These are phyloP conservation scores for Callithrix jacchus DNA, from an alignment of 2,113 vertebrate genomes.

Conservation along the genomic window DNA sequence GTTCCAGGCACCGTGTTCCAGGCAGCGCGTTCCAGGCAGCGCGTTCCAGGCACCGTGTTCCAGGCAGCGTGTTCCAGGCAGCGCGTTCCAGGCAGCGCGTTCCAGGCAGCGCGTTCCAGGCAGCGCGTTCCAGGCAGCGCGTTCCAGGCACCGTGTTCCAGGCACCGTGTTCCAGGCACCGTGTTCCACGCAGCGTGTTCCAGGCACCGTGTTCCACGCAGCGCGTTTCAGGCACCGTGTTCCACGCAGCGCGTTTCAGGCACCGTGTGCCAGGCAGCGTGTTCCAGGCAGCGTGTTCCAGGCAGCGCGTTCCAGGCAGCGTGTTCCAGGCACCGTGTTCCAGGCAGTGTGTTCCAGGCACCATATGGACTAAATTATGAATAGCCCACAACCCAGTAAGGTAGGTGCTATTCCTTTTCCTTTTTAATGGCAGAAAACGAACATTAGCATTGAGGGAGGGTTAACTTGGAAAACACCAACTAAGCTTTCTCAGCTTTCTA, in stretches of 20 bases:
- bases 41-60: not conserved
- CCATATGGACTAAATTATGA: not conserved
- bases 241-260: accelerated
- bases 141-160: accelerated
- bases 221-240: too few species aligned
- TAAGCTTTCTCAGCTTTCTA: too few species aligned
- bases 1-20: not conserved
- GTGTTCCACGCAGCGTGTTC: accelerated
- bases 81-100: accelerated
- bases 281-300: not conserved
- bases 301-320: accelerated
- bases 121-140: accelerated
- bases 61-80: accelerated
- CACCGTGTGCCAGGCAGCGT: too few species aligned
- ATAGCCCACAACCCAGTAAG: not conserved
- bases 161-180: too few species aligned
- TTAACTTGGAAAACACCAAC: not conserved
- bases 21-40: accelerated
- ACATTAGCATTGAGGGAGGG: too few species aligned
- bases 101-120: not conserved
- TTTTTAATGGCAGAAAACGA: not conserved
- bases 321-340: not conserved
- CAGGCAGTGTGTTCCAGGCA: accelerated
- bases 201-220: too few species aligned
- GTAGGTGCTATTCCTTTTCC: not conserved